phyloP scores from a whole-genome alignment of 2,888 invertebrate genomes.

The Portevinia maculata region DNA sequence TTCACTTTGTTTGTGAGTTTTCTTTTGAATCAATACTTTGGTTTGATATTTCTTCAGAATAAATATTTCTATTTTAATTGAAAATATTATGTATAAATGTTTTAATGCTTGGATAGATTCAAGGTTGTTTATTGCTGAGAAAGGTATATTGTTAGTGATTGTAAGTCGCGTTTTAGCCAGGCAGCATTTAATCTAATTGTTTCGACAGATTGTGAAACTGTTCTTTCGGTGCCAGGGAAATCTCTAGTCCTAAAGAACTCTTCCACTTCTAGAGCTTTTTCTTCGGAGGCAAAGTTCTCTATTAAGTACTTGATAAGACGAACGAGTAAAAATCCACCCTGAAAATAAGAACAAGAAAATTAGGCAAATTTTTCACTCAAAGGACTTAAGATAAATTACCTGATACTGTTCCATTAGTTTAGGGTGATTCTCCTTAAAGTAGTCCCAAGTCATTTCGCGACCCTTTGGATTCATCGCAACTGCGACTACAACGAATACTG shows the following conservation, averaged over 20 bases:
- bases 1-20: constrained; percentile 23
- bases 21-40: constrained; percentile 62
- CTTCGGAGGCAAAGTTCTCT: constrained; percentile 94
- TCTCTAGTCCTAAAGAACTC: constrained; percentile 90
- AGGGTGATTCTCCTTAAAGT: constrained; percentile 93
- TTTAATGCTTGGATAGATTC: constrained; percentile 35
- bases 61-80: constrained; percentile 57
- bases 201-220: constrained; percentile 95
- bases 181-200: constrained; percentile 94
- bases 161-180: constrained; percentile 92
- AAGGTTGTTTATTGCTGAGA: constrained; percentile 75
- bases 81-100: constrained; percentile 48
- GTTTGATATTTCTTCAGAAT: constrained; percentile 63
- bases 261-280: constrained; percentile 91
- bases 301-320: constrained; percentile 93
- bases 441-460: constrained; percentile 94
- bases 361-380: not conserved
- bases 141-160: constrained; percentile 86
- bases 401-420: constrained; percentile 90
- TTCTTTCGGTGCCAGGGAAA: constrained; percentile 92
- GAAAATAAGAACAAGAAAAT: constrained; percentile 50
- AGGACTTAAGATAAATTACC: constrained; percentile 82
- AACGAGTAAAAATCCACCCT: constrained; percentile 92
- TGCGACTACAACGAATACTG: constrained; percentile 94
- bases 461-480: constrained; percentile 92